These are phyloP conservation scores for Piaya cayana DNA, from an alignment of 2,113 vertebrate genomes.

Conservation along the genomic window DNA sequence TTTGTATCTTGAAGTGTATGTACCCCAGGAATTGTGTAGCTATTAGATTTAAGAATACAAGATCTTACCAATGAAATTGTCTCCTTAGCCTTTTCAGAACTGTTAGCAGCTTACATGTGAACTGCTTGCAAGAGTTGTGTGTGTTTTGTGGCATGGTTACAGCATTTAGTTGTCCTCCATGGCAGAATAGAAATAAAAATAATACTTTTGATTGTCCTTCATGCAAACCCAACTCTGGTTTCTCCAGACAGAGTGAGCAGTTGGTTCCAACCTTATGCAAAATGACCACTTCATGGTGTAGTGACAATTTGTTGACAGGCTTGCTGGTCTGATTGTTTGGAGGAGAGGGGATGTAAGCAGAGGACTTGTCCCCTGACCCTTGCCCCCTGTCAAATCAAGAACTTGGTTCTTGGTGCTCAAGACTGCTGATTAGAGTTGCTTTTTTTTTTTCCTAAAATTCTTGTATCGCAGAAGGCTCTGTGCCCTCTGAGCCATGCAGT, in stretches of 20 bases:
- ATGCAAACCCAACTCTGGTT: background rate
- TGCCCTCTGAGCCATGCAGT: background rate
- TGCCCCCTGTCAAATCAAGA: background rate
- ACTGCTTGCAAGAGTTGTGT: background rate
- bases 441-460: background rate
- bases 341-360: background rate
- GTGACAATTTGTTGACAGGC: background rate
- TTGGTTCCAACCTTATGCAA: background rate
- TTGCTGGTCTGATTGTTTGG: background rate
- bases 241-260: background rate
- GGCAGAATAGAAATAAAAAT: background rate
- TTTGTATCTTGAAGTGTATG: background rate
- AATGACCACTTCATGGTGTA: background rate
- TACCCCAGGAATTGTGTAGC: background rate
- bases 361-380: background rate
- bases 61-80: background rate
- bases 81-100: background rate
- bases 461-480: background rate
- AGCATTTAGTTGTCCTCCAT: background rate
- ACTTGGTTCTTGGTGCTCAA: background rate
- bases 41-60: background rate
- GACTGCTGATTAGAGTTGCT: background rate
- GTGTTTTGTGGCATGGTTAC: background rate
- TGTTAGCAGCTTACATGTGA: background rate
- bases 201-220: background rate